Percentiles rank a stretch among this genome's conserved stretches.
phyloP scores from a whole-genome alignment of 2,113 vertebrate species.

The Oryctolagus cuniculus region mOryCun1.1 NC_091433.1:39803001-39803500 shows the following conservation, averaged over 20 bases:
- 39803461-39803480: not conserved
- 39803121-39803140: not conserved
- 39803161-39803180: conserved; percentile 7
- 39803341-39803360: not conserved
- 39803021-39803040: too few species aligned
- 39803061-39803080: not conserved
- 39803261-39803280: not conserved
- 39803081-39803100: not conserved
- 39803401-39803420: not conserved
- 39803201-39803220: not conserved
- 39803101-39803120: not conserved
- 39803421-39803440: not conserved
- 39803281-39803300: not conserved
- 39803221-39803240: not conserved
- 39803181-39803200: not conserved
- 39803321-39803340: not conserved
- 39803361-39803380: not conserved
- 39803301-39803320: not conserved
- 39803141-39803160: not conserved
- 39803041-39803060: too few species aligned
- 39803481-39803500: not conserved
- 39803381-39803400: not conserved
- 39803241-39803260: not conserved
- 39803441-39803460: conserved; percentile 16
- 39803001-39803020: too few species aligned